Conservation (phyloP, 2,113 vertebrate species). For the Ictidomys tridecemlineatus region DNA sequence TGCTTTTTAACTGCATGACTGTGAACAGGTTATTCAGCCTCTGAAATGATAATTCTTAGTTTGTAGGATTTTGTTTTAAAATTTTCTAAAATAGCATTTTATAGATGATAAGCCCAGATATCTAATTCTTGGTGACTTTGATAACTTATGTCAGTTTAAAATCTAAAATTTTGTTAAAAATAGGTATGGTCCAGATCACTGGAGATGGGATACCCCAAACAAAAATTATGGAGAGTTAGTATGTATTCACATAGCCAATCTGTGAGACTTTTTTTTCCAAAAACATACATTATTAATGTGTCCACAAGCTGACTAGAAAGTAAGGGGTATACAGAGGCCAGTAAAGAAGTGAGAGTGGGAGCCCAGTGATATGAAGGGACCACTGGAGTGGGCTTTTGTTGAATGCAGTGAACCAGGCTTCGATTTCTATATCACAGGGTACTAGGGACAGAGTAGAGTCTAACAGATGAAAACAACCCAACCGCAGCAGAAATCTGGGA, state of each 20-base stretch:
- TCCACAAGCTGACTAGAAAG: neutral
- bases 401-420: neutral
- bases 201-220: neutral
- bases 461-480: neutral
- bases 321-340: neutral
- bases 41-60: neutral
- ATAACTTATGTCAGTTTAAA: too few relatives aligned
- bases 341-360: neutral
- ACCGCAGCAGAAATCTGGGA: neutral
- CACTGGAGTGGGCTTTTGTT: neutral
- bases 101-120: neutral
- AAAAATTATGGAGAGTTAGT: neutral
- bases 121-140: neutral
- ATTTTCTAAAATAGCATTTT: conserved; percentile 15
- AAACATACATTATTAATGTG: neutral
- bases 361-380: neutral
- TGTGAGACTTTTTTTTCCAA: neutral
- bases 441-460: neutral
- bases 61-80: neutral
- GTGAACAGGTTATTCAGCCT: neutral
- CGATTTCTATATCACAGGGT: neutral
- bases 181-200: neutral
- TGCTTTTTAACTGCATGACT: neutral
- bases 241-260: neutral
- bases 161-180: neutral